These are phyloP conservation scores for Globicephala melas DNA, from an alignment of 2,113 vertebrate species.

Conservation along the genomic window DNA sequence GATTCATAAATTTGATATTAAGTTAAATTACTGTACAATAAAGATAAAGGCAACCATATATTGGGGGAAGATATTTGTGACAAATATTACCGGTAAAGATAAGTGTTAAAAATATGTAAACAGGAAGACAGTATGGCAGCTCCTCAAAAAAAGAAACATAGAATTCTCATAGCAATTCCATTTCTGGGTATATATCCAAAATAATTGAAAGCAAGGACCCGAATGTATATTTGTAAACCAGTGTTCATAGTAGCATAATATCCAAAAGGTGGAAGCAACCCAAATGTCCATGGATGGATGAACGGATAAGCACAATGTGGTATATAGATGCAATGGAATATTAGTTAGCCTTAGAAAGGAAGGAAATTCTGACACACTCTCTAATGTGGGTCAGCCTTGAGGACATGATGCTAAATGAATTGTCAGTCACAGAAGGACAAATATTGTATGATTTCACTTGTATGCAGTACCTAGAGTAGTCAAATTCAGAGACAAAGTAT, in stretches of 20 bases:
- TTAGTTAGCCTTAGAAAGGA: background rate
- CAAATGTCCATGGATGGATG: too few species aligned
- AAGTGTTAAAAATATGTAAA: background rate
- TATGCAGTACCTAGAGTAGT: background rate
- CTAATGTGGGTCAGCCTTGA: too few species aligned
- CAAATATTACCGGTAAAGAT: background rate
- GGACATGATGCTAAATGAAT: background rate
- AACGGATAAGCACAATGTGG: background rate
- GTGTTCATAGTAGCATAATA: background rate
- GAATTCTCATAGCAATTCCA: background rate
- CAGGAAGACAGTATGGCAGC: background rate
- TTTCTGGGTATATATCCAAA: background rate
- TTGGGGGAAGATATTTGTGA: background rate
- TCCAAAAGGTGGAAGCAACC: background rate
- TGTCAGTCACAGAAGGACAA: background rate
- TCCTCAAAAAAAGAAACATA: background rate
- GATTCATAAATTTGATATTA: background rate
- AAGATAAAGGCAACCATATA: background rate
- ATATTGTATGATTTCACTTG: background rate
- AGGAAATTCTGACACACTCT: background rate
- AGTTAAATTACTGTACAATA: background rate
- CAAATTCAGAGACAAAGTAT: background rate
- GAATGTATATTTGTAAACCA: background rate
- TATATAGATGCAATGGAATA: accelerated
- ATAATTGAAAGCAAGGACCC: background rate